Evolutionary conservation across 2,797 vertebrate genomes (phyloP).

Genomic region (Tadarida brasiliensis): DNA sequence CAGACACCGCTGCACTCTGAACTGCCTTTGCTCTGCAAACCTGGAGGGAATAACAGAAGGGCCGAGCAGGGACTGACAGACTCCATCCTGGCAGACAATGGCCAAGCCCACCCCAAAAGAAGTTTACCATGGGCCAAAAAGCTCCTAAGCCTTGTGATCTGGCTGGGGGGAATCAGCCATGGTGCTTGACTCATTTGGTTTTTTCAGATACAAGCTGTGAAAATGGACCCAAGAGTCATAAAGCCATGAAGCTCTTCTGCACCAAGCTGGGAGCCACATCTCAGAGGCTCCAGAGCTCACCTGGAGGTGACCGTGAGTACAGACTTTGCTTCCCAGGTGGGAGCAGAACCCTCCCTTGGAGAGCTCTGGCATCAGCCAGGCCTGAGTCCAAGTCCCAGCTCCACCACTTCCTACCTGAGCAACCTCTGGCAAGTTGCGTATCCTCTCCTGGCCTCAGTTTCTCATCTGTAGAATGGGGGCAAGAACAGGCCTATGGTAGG

Average conservation of each 20-base stretch:
- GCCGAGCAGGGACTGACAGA: neutral
- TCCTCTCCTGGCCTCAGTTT: neutral
- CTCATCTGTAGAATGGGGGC: neutral
- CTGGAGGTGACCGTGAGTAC: neutral
- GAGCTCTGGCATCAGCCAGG: neutral
- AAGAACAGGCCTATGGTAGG: neutral
- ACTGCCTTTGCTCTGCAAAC: neutral
- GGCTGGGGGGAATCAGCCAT: rapidly evolving
- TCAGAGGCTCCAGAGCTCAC: too few species aligned
- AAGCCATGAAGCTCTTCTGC: neutral
- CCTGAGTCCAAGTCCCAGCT: neutral
- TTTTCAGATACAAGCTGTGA: neutral
- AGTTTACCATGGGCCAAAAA: rapidly evolving
- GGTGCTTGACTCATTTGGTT: rapidly evolving
- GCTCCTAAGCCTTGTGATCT: neutral
- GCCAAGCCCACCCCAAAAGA: neutral
- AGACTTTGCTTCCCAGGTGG: neutral
- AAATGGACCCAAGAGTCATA: too few species aligned
- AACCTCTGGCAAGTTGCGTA: rapidly evolving
- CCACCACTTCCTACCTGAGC: neutral
- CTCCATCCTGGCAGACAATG: rapidly evolving
- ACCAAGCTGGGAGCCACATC: rapidly evolving
- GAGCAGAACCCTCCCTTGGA: neutral
- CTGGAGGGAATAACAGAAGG: neutral
- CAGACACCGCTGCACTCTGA: neutral